Percentiles rank a stretch among this genome's conserved stretches.
These are phyloP conservation scores for Apeltes quadracus DNA, from an alignment of 2,113 vertebrate species.

Conservation along the genomic window DNA sequence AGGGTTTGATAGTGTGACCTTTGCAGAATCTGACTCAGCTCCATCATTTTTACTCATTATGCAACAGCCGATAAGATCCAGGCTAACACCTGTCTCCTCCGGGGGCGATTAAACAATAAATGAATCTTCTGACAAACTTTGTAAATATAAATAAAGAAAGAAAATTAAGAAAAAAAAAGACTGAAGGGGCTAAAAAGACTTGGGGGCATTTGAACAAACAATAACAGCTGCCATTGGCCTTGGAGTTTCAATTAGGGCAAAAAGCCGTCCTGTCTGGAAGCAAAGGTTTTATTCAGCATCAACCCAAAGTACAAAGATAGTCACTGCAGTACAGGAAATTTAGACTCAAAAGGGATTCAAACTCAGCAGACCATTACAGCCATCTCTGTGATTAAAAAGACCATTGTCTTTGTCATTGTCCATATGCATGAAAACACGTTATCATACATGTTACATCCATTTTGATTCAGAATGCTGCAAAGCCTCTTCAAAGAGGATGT, in stretches of 20 bases:
- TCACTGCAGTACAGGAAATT: slow-evolving; percentile 3
- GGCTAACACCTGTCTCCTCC: slow-evolving; percentile 84
- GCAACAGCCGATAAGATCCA: slow-evolving; percentile 81
- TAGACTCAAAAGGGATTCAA: background rate
- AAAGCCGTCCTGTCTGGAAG: slow-evolving; percentile 31
- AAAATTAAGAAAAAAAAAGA: slow-evolving; percentile 18
- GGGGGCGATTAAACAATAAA: slow-evolving; percentile 87
- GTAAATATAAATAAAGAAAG: slow-evolving; percentile 62
- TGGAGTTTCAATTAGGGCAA: slow-evolving; percentile 57
- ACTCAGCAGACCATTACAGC: background rate
- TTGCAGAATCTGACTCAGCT: slow-evolving; percentile 84
- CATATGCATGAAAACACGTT: slow-evolving; percentile 3
- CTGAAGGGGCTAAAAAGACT: slow-evolving; percentile 58
- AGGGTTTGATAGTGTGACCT: slow-evolving; percentile 88
- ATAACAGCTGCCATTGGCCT: slow-evolving; percentile 65
- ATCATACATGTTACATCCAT: slow-evolving; percentile 11
- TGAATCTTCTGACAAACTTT: slow-evolving; percentile 80
- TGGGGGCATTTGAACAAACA: slow-evolving; percentile 62
- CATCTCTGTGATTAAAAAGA: slow-evolving; percentile 22
- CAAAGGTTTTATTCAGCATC: slow-evolving; percentile 15
- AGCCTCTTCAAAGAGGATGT: slow-evolving; percentile 54
- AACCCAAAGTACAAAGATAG: slow-evolving; percentile 13
- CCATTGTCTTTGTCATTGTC: no score
- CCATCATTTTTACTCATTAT: slow-evolving; percentile 93
- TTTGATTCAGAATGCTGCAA: slow-evolving; percentile 33